These are phyloP conservation scores for Sinelater perroti DNA, from an alignment of 2,888 invertebrate genomes.

Conservation along the genomic window DNA sequence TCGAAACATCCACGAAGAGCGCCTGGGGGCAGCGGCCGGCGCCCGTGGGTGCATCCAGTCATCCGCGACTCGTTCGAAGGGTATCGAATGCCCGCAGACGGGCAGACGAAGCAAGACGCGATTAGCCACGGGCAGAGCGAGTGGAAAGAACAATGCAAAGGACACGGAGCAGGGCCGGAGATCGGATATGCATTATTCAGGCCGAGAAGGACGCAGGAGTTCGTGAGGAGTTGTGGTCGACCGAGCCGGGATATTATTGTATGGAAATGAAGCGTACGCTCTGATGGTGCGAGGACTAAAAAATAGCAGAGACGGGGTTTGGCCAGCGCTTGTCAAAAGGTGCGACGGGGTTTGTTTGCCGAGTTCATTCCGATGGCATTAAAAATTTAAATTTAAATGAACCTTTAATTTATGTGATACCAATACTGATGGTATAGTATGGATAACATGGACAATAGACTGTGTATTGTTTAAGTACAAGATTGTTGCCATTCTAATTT, in stretches of 20 bases:
- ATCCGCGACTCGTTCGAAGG: conserved; percentile 10
- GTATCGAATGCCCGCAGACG: conserved; percentile 20
- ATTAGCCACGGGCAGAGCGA: conserved; percentile 23
- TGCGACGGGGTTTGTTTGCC: too few species aligned
- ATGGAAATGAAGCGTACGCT: conserved; percentile 30
- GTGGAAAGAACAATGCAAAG: conserved; percentile 27
- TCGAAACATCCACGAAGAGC: conserved; percentile 3
- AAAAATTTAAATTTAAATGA: too few species aligned
- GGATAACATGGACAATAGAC: too few species aligned
- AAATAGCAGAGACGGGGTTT: background rate
- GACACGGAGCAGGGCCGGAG: background rate
- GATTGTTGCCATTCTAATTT: too few species aligned
- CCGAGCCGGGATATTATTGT: conserved; percentile 28
- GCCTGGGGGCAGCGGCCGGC: background rate
- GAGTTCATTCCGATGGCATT: too few species aligned
- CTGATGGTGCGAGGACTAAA: conserved; percentile 17
- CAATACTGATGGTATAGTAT: too few species aligned
- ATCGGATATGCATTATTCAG: conserved; percentile 30
- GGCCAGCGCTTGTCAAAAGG: conserved; percentile 21
- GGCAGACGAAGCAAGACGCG: conserved; percentile 15
- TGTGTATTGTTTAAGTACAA: too few species aligned
- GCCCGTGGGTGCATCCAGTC: conserved; percentile 6
- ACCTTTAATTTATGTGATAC: too few species aligned
- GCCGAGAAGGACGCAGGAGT: conserved; percentile 20
- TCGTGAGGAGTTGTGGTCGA: conserved; percentile 25